Evolutionary conservation across 2,888 invertebrate genomes (phyloP), one percentile per base, ranked within the genome.

Genomic region (Bembecia ichneumoniformis): DNA sequence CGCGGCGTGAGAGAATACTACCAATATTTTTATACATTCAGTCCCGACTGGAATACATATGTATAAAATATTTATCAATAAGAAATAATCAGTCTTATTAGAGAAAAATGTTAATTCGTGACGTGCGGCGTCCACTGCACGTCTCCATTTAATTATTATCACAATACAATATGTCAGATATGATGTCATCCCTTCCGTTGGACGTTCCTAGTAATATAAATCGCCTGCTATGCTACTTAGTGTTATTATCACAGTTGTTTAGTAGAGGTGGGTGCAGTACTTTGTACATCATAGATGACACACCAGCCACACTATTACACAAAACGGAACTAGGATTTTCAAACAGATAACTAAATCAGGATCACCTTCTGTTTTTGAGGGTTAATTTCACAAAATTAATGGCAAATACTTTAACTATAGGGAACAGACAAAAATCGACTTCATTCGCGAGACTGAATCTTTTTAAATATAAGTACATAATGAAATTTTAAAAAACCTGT

Each of bases 81-180:
- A 87, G 86, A 88, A 88, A 88, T 88, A 88, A 88, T 88, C 88
- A 88, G 88, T 88, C 88, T 88, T 88, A 82, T 83, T 87, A 84
- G 83, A 83, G 87, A 84, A 87, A 88, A 87, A 87, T 77, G 76
- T 83, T 82, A 75, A 63, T 77, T 72, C 79, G 76, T 79, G 77
- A 72, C 79, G 77, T 66, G 70, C 66, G 60, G 68, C 68, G 68
- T 68, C 62, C 61, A 62, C 63, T 66, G 64, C 74, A 78, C 80
- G 80, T 61, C 64, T 77, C 66, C 79, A 77, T 77, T 72, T 72
- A 74, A 72, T 64, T 28, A 63, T 60, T 82, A 84, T 86, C 83
- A 87, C 84, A 86, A 81, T 84, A 87, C 86, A 87, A 73, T 84
- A 87, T 87, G 87, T 87, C 86, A 88, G 88, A 88, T 88, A 88